Evolutionary conservation across 2,888 invertebrate genomes (phyloP), one percentile per base, ranked within the genome.

Genomic region (Ommatoiulus sabulosus): DNA sequence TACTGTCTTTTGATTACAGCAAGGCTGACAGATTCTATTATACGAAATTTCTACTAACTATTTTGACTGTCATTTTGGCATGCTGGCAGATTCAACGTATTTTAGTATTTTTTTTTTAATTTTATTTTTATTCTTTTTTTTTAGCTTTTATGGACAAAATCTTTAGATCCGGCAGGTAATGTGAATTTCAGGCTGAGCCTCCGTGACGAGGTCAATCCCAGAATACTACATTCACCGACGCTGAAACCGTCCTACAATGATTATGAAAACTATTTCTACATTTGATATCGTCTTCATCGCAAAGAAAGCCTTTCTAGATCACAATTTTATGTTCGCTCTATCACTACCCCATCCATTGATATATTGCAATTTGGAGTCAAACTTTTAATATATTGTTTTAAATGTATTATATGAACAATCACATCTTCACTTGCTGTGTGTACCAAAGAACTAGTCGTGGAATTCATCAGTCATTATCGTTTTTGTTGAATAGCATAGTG

Each of bases 231-330:
- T 85, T 90, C 90, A 20, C 90, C 90, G 5, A 90, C 90, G 5
- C 84, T 90, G n/a, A 90, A 90, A 63, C 90, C 90, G 15, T 93
- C 94, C 7, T 95, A 94, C 90, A 94, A 94, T 84, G 94, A 95
- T 90, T 95, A 95, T 91, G 95, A 95, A 91, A 95, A 95, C 92
- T 95, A 95, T 92, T 94, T 95, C 91, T 95, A 95, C 91, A 95
- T 95, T 91, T 95, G 92, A 93, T n/a, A 46, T 46, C 43, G 12
- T 85, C 24, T 72, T 72, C 20, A 72, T 72, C 20, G 72, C 24
- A 20, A 24, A 20, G 24, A 72, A 72, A 24, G 24, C 20, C 10
- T 10, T 20, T 20, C 24, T 10, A 20, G 20, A 1, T 20, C 20
- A 24, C 20, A 72, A 20, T 72, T 72, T 72, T 72, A 20, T 7